Evolutionary conservation across 2,797 vertebrate species (phyloP), one percentile per base, ranked within the genome.

Genomic region (Pipistrellus pygmaeus): DNA sequence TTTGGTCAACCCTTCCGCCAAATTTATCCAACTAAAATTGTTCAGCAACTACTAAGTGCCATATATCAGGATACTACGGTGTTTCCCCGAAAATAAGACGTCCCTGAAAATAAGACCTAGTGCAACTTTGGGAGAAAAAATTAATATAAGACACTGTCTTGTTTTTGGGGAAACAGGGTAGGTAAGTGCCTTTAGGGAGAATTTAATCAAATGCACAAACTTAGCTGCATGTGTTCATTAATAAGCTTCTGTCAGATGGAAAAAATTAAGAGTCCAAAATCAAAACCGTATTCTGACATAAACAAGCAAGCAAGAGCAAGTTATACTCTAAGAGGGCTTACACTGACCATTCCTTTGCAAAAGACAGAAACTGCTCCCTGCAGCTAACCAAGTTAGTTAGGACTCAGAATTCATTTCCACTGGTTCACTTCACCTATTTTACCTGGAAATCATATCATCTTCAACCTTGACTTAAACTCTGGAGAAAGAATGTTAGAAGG

Each of bases 191-290:
- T 51, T 69, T n/a, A 14, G 3, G n/a, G 41, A 75, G 44, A 13
- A 46, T 60, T 75, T 55, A 9, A 12, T 25, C 57, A 53, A 80
- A 38, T 6, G 23, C 17, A 38, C 27, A 78, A 4, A 72, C 11
- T 46, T 38, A 77, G 53, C 38, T 71, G 23, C 15, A 81, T 60
- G 46, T 72, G 89, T 64, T 92, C 30, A 44, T 57, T 60, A 73
- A 75, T n/a, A 25, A 55, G 85, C 20, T 81, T 81, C 62, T 66
- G 20, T 78, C 64, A 38, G 41, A 62, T 81, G 55, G 20, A 64
- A 60, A 83, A 60, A 66, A 38, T 53, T 62, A 78, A 78, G 27
- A 89, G 90, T 64, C 17, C 80, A 35, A 80, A 94, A 69, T 44
- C 51, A 73, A 85, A 62, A 38, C 38, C 35, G 8, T 12, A 25